Percentiles rank a stretch among this genome's conserved stretches.
These are phyloP conservation scores for Cyclura pinguis DNA, from an alignment of 2,797 vertebrate species.

Conservation along the genomic window DNA sequence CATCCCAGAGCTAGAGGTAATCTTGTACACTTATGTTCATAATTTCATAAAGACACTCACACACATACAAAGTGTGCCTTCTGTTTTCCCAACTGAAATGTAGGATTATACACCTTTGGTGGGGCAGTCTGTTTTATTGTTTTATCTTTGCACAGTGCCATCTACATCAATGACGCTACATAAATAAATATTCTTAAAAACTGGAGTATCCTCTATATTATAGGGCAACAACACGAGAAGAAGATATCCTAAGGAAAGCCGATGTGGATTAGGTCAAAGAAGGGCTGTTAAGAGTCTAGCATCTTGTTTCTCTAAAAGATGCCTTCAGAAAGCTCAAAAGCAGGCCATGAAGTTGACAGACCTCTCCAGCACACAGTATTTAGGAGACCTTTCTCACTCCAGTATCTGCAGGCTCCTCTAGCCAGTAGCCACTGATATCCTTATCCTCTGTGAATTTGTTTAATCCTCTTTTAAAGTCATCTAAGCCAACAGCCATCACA, in stretches of 20 bases:
- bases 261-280: not conserved
- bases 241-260: not conserved
- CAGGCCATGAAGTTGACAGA: not conserved
- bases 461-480: no score
- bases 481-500: not conserved
- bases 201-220: not conserved
- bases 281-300: not conserved
- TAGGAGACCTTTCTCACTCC: not conserved
- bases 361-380: not conserved
- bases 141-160: no score
- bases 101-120: not conserved
- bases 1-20: no score
- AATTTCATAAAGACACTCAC: no score
- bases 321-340: not conserved
- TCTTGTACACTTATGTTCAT: no score
- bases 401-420: not conserved
- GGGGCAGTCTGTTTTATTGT: no score
- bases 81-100: not conserved
- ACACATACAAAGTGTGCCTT: not conserved
- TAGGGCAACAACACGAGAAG: not conserved
- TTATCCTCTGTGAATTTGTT: not conserved
- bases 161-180: no score
- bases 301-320: not conserved
- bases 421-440: not conserved
- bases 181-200: no score